Evolutionary conservation across 2,888 invertebrate genomes (phyloP), one percentile per base, ranked within the genome.

Genomic region (Euplexia lucipara): DNA sequence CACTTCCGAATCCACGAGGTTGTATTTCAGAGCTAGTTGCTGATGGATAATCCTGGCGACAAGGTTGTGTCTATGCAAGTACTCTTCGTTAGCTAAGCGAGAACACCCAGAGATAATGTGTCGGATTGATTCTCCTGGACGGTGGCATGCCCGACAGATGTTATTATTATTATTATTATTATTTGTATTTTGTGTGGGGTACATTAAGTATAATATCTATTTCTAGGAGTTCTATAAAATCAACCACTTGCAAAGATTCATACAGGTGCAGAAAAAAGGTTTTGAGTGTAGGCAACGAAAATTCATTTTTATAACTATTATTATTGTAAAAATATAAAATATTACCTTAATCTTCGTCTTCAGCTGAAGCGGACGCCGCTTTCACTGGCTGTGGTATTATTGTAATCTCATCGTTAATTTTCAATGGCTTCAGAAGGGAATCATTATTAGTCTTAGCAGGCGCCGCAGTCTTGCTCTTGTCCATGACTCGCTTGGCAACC

Each of bases 361-460:
- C 75, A 39, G 87, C 71, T 7, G 83, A 65, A 5, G 84, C 64
- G 16, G 88, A 70, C 26, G 86, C 70, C 2, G 85, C 68, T 81
- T 94, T 94, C 71, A 98, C 97, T 80, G 98, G 98, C 91, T 98
- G 98, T 79, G 98, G 98, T 94, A 98, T 98, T 85, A 98, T 98
- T 67, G 98, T 98, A 82, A 98, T 98, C 94, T 98, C 98, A 90
- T 98, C 98, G 90, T 98, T 98, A 86, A 98, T 98, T 93, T 98
- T 98, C 71, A 98, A 91, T 54, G 98, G 98, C 90, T 98, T 98
- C 82, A 98, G 91, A 82, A 97, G 90, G 22, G 97, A 96, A 84
- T 98, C 97, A 26, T 86, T 75, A n/a, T 93, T 90, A 35, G 84
- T 73, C 79, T 92, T 93, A 63, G 80, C 54, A 16, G 90, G 83